Base-by-base conservation (phyloP, 2,113 vertebrate genomes). In the Carollia perspicillata region DNA sequence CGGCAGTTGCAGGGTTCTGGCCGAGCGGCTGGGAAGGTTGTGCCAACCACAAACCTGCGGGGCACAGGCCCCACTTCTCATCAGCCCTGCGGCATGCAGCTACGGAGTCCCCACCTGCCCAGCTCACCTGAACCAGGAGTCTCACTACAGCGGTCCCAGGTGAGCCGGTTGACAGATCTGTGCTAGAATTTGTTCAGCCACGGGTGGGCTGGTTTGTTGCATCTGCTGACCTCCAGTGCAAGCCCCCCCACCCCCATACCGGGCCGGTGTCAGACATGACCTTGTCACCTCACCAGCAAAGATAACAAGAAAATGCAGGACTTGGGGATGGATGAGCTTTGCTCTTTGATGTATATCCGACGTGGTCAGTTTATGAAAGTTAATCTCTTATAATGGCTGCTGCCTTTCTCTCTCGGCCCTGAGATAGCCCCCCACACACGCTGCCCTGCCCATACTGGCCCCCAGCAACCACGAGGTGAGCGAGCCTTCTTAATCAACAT, bases 181-280 rank as follows among this genome's bases (percentile, higher is more conserved):
- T 4, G 63, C 33, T n/a, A 8, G 33, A n/a, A n/a, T n/a, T 16
- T 14, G 0, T 16, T 11, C 14, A 2, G 14, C 33, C 6, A 65
- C 2, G 63, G 33, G 11, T 3, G 35, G 78, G 78, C 35, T 40
- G 53, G 23, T 40, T 3, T 10, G n/a, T 28, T 2, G 53, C 35
- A 0, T 17, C 28, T 18, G 10, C 80, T 4, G 26, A 18, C 13
- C 33, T 12, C 11, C 11, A 44, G 26, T 12, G 17, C 3, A 2
- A 71, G 18, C 3, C 37, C 13, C 58, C 22, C 0, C 0, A 53
- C 37, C 8, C 68, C 20, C n/a, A n/a, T n/a, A 3, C 63, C 6
- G 1, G 35, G 6, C 37, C 7, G 0, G 49, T 9, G 55, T 12
- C 49, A 8, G 63, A 22, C 33, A 8, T 20, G 0, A 22, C 26